Base-by-base conservation (phyloP, 2,888 invertebrate genomes). In the Apotomis capreana region DNA sequence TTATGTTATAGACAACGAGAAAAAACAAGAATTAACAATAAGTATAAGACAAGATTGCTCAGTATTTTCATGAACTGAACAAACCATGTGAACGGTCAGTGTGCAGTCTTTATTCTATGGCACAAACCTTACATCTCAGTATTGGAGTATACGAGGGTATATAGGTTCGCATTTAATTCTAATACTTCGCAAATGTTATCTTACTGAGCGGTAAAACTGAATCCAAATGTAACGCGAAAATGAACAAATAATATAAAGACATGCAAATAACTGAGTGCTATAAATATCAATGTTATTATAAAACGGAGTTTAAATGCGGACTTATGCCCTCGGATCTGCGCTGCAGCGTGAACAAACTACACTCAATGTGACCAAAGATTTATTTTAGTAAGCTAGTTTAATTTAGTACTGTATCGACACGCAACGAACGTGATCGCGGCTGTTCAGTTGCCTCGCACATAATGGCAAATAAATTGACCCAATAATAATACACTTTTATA, bases 301-400 rank as follows among this genome's bases (percentile, higher is more conserved):
- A 26, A 26, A 26, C 26, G 26, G 26, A 40, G 40, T 40, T 5
- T 0, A 4, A n/a, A n/a, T 64, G 64, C 44, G 57, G 36, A 8
- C 36, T 62, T 12, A 5, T 8, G n/a, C 46, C 57, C 65, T 65
- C 55, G n/a, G 36, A 49, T 49, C 49, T 9, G 44, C 51, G 44
- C 49, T 68, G 60, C 59, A 64, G 70, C 70, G 73, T 75, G 76
- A 85, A 82, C 64, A 76, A 83, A 84, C 86, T 89, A 88, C 89
- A 89, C 89, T 89, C 88, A 89, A 83, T 80, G 81, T 83, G 89
- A 92, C 92, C 92, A 92, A 92, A 92, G 92, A 92, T 87, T 84
- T 83, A 78, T 77, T 77, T 81, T 85, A 85, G 82, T 87, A 83
- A 81, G 81, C 78, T 76, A 74, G 65, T 63, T 63, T 69, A 65